phyloP scores from a whole-genome alignment of 2,888 invertebrate species.

The Chromoteleia sp. region DNA sequence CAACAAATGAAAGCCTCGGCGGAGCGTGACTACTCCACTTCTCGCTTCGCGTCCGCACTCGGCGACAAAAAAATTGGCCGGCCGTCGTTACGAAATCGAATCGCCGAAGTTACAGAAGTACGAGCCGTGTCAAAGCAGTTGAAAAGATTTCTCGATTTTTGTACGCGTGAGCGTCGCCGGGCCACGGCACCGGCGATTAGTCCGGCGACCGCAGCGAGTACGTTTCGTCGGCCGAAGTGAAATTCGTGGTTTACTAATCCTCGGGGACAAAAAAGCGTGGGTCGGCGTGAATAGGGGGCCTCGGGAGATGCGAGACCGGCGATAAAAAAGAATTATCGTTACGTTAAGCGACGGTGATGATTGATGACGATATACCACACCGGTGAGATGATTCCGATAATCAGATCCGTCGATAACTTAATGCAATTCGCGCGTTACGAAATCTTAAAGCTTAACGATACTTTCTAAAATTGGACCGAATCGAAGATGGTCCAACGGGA shows the following conservation, averaged over 20 bases:
- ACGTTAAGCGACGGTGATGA: conserved; percentile 23
- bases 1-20: conserved; percentile 38
- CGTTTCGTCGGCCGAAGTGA: conserved; percentile 31
- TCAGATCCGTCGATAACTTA: conserved; percentile 37
- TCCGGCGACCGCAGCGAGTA: conserved; percentile 5
- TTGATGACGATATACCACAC: too few relatives aligned
- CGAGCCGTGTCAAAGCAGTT: conserved; percentile 41
- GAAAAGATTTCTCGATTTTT: conserved; percentile 53
- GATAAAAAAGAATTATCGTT: conserved; percentile 32
- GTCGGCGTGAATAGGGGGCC: conserved; percentile 23
- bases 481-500: too few relatives aligned
- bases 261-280: conserved; percentile 9
- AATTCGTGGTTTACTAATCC: conserved; percentile 47
- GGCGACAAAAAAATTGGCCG: conserved; percentile 55
- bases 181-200: background rate
- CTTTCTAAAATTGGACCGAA: conserved; percentile 25
- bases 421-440: conserved; percentile 23
- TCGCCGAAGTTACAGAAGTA: conserved; percentile 38
- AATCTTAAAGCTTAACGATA: conserved; percentile 12
- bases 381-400: conserved; percentile 22
- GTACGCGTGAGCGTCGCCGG: conserved; percentile 12
- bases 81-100: conserved; percentile 38
- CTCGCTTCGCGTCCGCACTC: conserved; percentile 44
- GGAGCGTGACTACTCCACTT: conserved; percentile 51
- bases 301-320: conserved; percentile 2